Conservation (phyloP, 2,888 invertebrate species). For the Pammene fasciana region DNA sequence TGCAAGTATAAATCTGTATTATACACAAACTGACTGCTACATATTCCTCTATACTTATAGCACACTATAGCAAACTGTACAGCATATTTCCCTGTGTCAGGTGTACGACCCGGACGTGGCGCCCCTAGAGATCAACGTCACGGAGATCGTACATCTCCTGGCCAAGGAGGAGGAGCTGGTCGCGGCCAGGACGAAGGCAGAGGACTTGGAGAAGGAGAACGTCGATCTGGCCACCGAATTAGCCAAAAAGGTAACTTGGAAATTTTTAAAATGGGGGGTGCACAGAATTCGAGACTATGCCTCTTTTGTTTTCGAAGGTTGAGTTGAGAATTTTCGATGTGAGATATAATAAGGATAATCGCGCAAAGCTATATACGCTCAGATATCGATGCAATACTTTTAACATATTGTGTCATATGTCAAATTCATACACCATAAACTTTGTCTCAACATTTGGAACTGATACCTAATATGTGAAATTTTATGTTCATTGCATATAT, state of each 20-base stretch:
- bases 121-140: constrained; percentile 94
- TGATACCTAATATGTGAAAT: too few relatives aligned
- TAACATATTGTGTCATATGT: too few relatives aligned
- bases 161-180: constrained; percentile 97
- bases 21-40: too few relatives aligned
- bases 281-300: background rate
- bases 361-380: too few relatives aligned
- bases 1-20: too few relatives aligned
- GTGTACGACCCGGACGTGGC: constrained; percentile 92
- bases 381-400: too few relatives aligned
- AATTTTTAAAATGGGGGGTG: background rate
- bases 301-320: background rate
- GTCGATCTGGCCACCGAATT: constrained; percentile 93
- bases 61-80: background rate
- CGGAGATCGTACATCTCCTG: constrained; percentile 93
- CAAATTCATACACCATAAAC: too few relatives aligned
- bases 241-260: constrained; percentile 87
- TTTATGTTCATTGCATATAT: too few relatives aligned
- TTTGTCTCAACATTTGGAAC: too few relatives aligned
- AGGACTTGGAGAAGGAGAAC: constrained; percentile 94
- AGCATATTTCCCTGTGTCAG: constrained; percentile 53
- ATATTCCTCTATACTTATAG: background rate
- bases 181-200: constrained; percentile 92
- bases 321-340: too few relatives aligned
- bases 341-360: too few relatives aligned